These are phyloP conservation scores for Oreochromis mossambicus DNA, from an alignment of 2,797 vertebrate genomes.

Conservation along the genomic window DNA sequence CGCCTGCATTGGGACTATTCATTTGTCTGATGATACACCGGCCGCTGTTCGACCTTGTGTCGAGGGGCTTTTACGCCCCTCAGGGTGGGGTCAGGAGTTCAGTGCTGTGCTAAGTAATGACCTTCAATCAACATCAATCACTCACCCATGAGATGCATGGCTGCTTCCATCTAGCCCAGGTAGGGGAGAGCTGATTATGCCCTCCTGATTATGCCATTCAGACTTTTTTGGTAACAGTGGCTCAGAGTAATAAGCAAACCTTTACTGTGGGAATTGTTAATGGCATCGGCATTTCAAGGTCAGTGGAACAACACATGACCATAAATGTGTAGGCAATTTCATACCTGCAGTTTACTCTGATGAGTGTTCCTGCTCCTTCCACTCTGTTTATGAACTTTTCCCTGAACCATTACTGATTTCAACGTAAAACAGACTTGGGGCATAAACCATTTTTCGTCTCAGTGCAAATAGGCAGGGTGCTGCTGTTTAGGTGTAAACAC, in stretches of 20 bases:
- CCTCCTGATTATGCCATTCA: conserved; percentile 50
- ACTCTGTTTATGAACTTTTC: neutral
- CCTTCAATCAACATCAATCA: conserved; percentile 70
- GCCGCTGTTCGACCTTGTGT: conserved; percentile 24
- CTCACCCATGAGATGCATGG: conserved; percentile 46
- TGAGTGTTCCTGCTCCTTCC: neutral
- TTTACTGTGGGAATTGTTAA: conserved; percentile 33
- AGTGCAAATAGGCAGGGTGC: neutral
- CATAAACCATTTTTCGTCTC: neutral
- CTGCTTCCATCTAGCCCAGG: conserved; percentile 41
- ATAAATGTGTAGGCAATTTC: neutral
- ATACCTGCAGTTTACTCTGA: neutral
- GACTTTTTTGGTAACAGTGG: conserved; percentile 20
- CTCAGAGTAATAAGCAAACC: conserved; percentile 21
- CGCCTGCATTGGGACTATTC: conserved; percentile 2
- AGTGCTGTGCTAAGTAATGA: conserved; percentile 54
- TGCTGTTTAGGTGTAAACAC: conserved; percentile 60
- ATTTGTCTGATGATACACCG: conserved; percentile 17
- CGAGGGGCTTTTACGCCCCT: conserved; percentile 28
- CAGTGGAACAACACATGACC: neutral
- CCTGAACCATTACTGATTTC: neutral
- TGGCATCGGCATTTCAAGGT: conserved; percentile 43
- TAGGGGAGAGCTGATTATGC: conserved; percentile 13
- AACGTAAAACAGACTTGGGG: neutral
- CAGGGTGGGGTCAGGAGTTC: conserved; percentile 64